Evolutionary conservation across 2,888 invertebrate genomes (phyloP).

Genomic region (Netelia virgata): DNA sequence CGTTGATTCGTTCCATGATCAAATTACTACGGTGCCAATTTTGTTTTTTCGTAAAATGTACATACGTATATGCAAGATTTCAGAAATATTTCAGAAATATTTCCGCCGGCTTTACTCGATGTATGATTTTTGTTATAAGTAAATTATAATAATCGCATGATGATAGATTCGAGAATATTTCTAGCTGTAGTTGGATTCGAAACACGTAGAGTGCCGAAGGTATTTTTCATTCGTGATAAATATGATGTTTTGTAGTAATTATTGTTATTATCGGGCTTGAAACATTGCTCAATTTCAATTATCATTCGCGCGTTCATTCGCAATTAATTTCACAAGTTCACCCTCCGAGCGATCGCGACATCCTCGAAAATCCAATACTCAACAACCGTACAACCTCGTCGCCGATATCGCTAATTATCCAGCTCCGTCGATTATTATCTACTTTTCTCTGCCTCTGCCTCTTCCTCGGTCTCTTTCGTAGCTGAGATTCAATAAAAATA

Average conservation of each 20-base stretch:
- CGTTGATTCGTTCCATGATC: not conserved
- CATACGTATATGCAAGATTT: not conserved
- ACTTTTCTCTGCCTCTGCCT: no score
- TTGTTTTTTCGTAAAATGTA: not conserved
- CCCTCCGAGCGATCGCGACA: not conserved
- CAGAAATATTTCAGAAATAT: conserved; percentile 1
- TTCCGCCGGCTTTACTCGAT: not conserved
- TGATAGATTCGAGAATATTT: no score
- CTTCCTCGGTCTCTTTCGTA: no score
- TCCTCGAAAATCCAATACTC: not conserved
- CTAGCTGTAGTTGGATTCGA: no score
- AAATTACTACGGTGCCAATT: not conserved
- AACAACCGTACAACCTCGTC: not conserved
- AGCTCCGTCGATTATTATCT: no score
- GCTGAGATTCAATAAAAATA: not conserved
- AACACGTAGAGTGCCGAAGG: no score
- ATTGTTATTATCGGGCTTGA: no score
- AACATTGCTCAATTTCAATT: not conserved
- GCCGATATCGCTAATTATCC: not conserved
- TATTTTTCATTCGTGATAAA: no score
- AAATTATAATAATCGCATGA: no score
- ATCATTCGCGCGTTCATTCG: not conserved
- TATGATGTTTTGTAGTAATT: no score
- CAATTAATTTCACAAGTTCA: conserved; percentile 21
- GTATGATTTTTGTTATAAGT: no score